A percentile compares a stretch with the other conserved stretches of the same genome.
Conservation (phyloP, 2,888 invertebrate genomes). For the Mamestra brassicae region DNA sequence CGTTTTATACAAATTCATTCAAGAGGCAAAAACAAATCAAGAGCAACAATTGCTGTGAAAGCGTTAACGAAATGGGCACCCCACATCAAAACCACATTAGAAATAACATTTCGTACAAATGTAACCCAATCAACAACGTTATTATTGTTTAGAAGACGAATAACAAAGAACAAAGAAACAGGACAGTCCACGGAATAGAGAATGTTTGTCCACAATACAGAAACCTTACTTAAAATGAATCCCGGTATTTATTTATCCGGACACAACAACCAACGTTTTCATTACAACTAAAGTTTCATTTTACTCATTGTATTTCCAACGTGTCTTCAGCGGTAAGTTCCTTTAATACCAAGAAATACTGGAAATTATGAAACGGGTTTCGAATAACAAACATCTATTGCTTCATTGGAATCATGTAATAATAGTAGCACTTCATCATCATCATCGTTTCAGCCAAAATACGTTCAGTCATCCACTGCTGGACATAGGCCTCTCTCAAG, state of each 20-base stretch:
- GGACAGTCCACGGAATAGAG: slow-evolving; percentile 25
- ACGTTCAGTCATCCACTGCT: too few relatives aligned
- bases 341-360: neutral
- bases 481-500: too few relatives aligned
- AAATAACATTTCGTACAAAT: neutral
- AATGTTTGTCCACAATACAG: slow-evolving; percentile 42
- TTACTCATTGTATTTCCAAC: slow-evolving; percentile 43
- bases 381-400: neutral
- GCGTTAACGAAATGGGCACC: neutral
- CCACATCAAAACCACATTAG: neutral
- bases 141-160: neutral
- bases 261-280: slow-evolving; percentile 47
- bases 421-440: neutral
- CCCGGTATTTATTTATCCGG: slow-evolving; percentile 50
- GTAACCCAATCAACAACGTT: slow-evolving; percentile 20
- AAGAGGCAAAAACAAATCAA: slow-evolving; percentile 26
- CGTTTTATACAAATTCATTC: neutral
- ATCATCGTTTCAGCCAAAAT: too few relatives aligned
- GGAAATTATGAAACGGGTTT: neutral
- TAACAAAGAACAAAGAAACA: slow-evolving; percentile 14
- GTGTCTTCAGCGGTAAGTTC: slow-evolving; percentile 1
- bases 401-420: neutral
- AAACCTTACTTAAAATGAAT: slow-evolving; percentile 53
- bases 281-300: slow-evolving; percentile 55
- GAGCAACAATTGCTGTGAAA: slow-evolving; percentile 11